Evolutionary conservation across 1,140 invertebrate genomes (phyloP), one percentile per base, ranked within the genome.

Genomic region (Dendrolimus punctatus): DNA sequence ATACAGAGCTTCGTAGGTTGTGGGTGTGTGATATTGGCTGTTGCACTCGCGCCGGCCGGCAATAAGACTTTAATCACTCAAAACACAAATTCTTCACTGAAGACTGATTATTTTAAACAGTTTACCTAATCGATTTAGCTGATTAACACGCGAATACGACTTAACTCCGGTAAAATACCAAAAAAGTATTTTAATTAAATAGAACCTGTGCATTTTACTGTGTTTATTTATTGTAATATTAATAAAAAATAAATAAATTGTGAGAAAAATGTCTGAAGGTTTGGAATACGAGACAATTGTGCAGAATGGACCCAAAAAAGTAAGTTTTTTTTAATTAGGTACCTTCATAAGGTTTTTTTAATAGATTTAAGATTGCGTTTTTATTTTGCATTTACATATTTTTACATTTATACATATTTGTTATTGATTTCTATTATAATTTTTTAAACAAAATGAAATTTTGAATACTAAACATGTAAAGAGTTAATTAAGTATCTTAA

Each of bases 291-390:
- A 89, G 54, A 83, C 73, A 58, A 88, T 89, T 64, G 87, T 89
- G 55, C 88, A 89, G 64, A 88, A 88, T 76, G 88, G 88, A 52
- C 88, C 88, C 9, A 87, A 87, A 80, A 89, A 89, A 85, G 88
- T 89, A 65, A 87, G 75, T 80, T 37, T 8, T 54, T 57, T 54
- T 64, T 65, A 38, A 56, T 56, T 53, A 43, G 2, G 49, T 8
- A n/a, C 39, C 2, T 37, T 8, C 6, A 43, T 39, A 42, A 49
- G 42, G 38, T 54, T 23, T 36, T 40, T 44, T 55, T 55, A n/a
- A 44, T 46, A 39, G 1, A 36, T 8, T 45, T 39, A 37, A 55
- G 8, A 2, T 23, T 37, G 5, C 8, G 38, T 23, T 23, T 3
- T 23, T 23, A 23, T 23, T 23, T 23, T 23, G 23, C 3, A 23